Evolutionary conservation across 2,888 invertebrate genomes (phyloP), one percentile per base, ranked within the genome.

Genomic region (Monoplex corrugatus): DNA sequence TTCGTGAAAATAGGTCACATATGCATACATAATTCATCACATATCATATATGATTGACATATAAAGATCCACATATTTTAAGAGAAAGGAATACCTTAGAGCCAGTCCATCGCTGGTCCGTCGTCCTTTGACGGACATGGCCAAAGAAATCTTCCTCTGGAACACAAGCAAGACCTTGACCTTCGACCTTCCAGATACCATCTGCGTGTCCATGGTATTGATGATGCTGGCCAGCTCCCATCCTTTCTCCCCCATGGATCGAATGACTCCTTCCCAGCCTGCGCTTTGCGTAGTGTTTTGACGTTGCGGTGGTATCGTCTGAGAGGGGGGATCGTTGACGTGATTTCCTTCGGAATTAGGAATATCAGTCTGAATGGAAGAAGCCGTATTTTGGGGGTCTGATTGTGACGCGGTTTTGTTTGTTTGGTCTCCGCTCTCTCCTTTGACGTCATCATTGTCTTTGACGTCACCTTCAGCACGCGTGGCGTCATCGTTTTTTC

Each of bases 211-310:
- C 13, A 93, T 92, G 0, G 93, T 94, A 75, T 93, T 91, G n/a
- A 94, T 80, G 45, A 93, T 91, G 43, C 93, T 90, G 10, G 94
- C 94, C 35, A 95, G 91, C 89, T 95, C 94, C 95, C 95, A 95
- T 23, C 95, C 95, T 40, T 91, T 91, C 28, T 90, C 89, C 2
- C 95, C 95, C 93, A 94, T 93, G 19, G 93, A 92, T 0, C 92
- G 93, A n/a, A 95, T 91, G 2, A 93, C 89, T 3, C 93, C 92
- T 44, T 94, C 93, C 95, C 95, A 95, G 78, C 93, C 93, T 10
- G 87, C 84, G 10, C 50, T 57, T n/a, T 19, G 43, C 78, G 40
- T 0, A 43, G 28, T 23, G 40, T 43, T 43, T 6, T 13, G 78
- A 43, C 23, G 13, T 28, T 40, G 43, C 43, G 43, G 2, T 45